These are phyloP conservation scores for Eupithecia tripunctaria DNA, from an alignment of 2,888 invertebrate species.

Conservation along the genomic window DNA sequence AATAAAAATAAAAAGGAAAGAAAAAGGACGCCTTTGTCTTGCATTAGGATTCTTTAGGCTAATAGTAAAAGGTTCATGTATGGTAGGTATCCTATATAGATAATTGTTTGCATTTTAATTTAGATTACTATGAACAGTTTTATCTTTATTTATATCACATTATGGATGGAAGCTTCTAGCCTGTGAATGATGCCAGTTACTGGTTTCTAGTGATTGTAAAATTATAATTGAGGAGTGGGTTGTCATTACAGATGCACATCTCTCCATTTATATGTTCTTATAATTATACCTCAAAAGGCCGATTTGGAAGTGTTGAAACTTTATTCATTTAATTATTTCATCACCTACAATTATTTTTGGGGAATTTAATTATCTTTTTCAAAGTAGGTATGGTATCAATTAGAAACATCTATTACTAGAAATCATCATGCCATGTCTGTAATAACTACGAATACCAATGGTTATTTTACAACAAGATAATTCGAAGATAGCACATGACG, in stretches of 20 bases:
- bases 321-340: conserved; percentile 11
- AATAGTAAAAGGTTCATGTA: background rate
- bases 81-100: background rate
- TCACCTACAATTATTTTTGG: conserved; percentile 12
- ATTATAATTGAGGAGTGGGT: conserved; percentile 30
- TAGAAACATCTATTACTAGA: background rate
- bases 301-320: conserved; percentile 25
- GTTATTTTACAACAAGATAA: background rate
- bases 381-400: background rate
- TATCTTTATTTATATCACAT: background rate
- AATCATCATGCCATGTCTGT: background rate
- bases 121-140: background rate
- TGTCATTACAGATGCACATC: conserved; percentile 20
- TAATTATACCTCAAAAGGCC: conserved; percentile 20
- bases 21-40: no score
- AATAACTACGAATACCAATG: background rate
- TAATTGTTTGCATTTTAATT: background rate
- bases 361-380: background rate
- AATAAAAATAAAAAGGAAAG: no score
- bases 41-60: no score
- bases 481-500: no score
- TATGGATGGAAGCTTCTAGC: background rate
- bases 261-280: conserved; percentile 32
- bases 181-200: conserved; percentile 16
- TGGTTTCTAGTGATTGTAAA: conserved; percentile 6